Evolutionary conservation across 2,113 vertebrate genomes (phyloP).

Genomic region (Chaetura pelagica): DNA sequence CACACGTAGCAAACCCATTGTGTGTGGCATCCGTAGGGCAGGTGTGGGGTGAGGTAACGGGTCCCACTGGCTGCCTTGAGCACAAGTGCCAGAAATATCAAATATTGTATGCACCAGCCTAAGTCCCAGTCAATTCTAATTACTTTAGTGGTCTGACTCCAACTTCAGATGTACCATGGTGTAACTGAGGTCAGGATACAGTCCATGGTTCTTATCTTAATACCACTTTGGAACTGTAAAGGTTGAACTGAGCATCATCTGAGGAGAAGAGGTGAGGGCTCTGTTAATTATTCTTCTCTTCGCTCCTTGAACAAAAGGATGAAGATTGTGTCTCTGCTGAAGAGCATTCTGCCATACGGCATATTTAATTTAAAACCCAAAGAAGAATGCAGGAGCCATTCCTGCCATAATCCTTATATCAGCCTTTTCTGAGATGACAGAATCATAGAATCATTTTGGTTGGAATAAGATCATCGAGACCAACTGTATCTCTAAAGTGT

Average conservation of each 20-base stretch:
- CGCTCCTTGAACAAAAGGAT: neutral
- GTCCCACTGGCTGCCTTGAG: neutral
- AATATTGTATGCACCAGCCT: neutral
- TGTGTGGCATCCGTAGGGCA: neutral
- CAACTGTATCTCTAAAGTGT: neutral
- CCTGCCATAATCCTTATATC: neutral
- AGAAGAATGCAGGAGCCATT: neutral
- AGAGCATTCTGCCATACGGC: rapidly evolving
- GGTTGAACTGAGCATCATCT: constrained; percentile 9
- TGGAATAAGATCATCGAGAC: too few relatives aligned
- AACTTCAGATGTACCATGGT: neutral
- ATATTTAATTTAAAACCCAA: neutral
- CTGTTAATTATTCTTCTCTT: constrained; percentile 1
- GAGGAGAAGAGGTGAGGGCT: neutral
- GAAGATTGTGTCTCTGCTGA: neutral
- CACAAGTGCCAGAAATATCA: constrained; percentile 4
- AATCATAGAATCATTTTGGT: too few relatives aligned
- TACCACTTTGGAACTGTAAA: neutral
- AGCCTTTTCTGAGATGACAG: neutral
- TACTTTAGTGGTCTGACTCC: neutral
- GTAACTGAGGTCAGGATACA: constrained; percentile 19
- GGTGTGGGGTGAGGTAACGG: constrained; percentile 6
- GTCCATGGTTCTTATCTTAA: constrained; percentile 30
- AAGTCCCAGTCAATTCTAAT: constrained; percentile 2
- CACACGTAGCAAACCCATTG: neutral